Percentiles rank a stretch among this genome's conserved stretches.
Conservation (phyloP, 2,113 vertebrate genomes). For the Chamaetylas fuelleborni region DNA sequence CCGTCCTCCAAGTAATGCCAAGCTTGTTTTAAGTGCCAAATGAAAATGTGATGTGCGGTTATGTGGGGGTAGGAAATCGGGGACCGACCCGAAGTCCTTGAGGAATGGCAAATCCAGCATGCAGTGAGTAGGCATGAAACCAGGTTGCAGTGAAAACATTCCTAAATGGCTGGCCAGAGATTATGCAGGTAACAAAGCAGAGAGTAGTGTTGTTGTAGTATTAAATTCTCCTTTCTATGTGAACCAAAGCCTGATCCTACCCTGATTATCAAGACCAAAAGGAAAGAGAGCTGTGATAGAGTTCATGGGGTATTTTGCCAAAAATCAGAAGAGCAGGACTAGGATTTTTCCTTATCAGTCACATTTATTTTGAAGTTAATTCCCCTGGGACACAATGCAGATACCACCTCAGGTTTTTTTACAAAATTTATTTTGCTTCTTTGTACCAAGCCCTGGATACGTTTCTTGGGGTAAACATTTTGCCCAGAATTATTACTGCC, state of each 20-base stretch:
- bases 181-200: background rate
- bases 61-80: conserved; percentile 18
- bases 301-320: background rate
- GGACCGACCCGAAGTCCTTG: conserved; percentile 13
- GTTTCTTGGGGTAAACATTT: background rate
- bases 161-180: background rate
- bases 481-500: background rate
- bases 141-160: conserved; percentile 21
- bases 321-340: background rate
- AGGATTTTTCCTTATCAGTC: background rate
- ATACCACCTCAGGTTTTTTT: accelerated
- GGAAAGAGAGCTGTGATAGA: background rate
- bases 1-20: conserved; percentile 66
- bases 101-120: conserved; percentile 52
- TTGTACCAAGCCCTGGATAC: background rate
- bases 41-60: conserved; percentile 71
- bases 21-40: conserved; percentile 76
- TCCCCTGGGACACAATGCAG: background rate
- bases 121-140: conserved; percentile 26
- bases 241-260: conserved; percentile 5
- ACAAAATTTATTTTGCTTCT: background rate
- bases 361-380: background rate
- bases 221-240: background rate
- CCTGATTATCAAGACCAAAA: conserved; percentile 29
- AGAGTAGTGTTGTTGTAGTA: background rate